phyloP scores from a whole-genome alignment of 2,888 invertebrate genomes.

The Clusia tigrina region DNA sequence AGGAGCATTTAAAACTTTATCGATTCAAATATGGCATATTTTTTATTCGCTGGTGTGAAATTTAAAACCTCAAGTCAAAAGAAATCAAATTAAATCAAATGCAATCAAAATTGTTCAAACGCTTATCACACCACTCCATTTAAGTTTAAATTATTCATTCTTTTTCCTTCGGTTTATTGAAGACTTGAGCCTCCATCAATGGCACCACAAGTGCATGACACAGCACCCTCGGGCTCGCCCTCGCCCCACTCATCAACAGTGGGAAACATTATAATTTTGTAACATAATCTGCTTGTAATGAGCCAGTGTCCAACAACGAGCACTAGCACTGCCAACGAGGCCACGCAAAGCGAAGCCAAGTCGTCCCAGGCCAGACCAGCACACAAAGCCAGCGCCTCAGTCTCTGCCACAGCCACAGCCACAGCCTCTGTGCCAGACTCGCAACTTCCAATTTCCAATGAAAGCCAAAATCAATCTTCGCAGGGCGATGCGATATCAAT shows the following conservation, averaged over 20 bases:
- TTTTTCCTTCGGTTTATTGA: constrained; percentile 41
- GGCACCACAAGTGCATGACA: constrained; percentile 39
- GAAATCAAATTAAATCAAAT: no score
- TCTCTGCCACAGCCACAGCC: no score
- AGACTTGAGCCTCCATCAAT: constrained; percentile 53
- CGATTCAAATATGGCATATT: no score
- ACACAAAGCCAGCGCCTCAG: no score
- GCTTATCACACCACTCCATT: background rate
- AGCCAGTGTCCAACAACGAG: background rate
- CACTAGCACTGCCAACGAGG: background rate
- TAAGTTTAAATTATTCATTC: constrained; percentile 11
- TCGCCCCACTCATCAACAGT: constrained; percentile 6
- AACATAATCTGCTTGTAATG: background rate
- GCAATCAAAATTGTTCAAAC: background rate
- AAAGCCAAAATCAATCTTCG: constrained; percentile 53
- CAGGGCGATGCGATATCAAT: constrained; percentile 41
- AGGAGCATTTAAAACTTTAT: no score
- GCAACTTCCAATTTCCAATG: no score
- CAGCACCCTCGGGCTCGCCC: constrained; percentile 14
- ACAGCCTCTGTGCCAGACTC: no score
- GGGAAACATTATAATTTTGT: background rate
- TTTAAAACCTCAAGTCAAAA: no score
- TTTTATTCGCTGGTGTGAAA: no score
- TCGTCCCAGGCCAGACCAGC: no score
- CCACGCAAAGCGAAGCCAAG: no score